Conservation (phyloP, 1,140 invertebrate genomes). For the Diorhabda elongata region DNA sequence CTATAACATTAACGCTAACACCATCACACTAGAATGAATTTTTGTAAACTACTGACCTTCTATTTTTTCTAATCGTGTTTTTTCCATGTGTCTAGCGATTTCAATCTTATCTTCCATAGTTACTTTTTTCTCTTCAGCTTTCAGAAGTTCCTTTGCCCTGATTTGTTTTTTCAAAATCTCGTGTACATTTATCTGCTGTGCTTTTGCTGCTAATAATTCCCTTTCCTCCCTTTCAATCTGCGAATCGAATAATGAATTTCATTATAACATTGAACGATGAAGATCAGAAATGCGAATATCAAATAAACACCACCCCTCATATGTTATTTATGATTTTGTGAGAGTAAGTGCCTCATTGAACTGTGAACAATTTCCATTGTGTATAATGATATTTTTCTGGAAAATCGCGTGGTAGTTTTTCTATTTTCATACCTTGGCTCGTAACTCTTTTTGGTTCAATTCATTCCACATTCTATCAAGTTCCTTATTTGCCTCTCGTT, state of each 20-base stretch:
- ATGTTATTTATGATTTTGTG: too few species aligned
- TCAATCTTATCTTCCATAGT: conserved; percentile 36
- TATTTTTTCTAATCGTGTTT: conserved; percentile 36
- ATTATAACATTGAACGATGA: too few species aligned
- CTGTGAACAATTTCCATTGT: too few species aligned
- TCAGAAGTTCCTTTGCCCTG: conserved; percentile 35
- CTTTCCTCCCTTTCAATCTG: conserved; percentile 40
- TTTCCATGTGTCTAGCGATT: conserved; percentile 33
- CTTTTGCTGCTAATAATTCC: conserved; percentile 32
- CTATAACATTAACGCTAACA: too few species aligned
- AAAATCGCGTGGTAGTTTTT: background rate
- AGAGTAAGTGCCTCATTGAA: too few species aligned
- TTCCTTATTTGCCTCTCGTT: conserved; percentile 39
- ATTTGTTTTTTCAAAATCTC: conserved; percentile 40
- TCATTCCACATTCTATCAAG: conserved; percentile 41
- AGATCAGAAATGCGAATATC: too few species aligned
- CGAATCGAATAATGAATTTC: too few species aligned
- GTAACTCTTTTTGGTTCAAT: conserved; percentile 34
- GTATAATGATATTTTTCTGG: too few species aligned
- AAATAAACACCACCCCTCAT: too few species aligned
- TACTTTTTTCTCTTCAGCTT: conserved; percentile 30
- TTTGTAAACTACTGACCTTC: conserved; percentile 23
- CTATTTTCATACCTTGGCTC: conserved; percentile 32
- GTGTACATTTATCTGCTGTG: conserved; percentile 29
- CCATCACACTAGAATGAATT: too few species aligned